phyloP scores from a whole-genome alignment of 2,113 vertebrate species.

The Alouatta palliata region DNA sequence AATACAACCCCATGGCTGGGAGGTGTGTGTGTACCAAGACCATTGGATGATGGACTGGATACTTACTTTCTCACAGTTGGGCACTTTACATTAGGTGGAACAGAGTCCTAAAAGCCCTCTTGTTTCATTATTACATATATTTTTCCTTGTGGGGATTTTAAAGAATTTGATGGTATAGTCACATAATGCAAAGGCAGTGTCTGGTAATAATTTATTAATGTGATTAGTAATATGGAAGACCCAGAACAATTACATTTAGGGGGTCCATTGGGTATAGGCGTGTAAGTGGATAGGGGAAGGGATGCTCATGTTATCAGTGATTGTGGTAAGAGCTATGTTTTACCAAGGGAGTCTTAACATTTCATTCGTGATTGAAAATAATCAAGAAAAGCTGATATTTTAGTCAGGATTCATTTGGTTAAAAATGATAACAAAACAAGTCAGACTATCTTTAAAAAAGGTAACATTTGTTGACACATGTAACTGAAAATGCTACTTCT shows the following conservation, averaged over 20 bases:
- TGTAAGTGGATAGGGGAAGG: constrained; percentile 11
- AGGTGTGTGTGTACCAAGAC: neutral
- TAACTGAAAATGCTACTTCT: neutral
- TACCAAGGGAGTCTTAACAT: constrained; percentile 17
- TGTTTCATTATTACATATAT: neutral
- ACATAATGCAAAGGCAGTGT: constrained; percentile 59
- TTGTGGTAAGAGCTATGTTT: constrained; percentile 48
- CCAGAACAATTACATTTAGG: constrained; percentile 32
- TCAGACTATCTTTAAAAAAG: neutral
- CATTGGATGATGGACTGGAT: neutral
- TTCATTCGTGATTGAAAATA: constrained; percentile 41
- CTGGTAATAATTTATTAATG: constrained; percentile 63
- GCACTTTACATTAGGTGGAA: neutral
- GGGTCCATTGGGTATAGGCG: constrained; percentile 31
- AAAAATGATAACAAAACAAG: constrained; percentile 10
- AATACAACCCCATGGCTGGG: neutral
- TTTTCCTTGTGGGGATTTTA: constrained; percentile 49
- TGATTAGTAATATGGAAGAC: constrained; percentile 31
- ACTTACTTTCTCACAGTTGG: neutral
- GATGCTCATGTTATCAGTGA: neutral
- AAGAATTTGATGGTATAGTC: constrained; percentile 62
- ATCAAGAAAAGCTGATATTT: constrained; percentile 23
- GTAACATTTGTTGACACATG: neutral
- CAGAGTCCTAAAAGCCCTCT: constrained; percentile 3
- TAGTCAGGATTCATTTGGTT: constrained; percentile 38